Evolutionary conservation across 2,113 vertebrate genomes (phyloP), one percentile per base, ranked within the genome.

Genomic region (Gambusia affinis): DNA sequence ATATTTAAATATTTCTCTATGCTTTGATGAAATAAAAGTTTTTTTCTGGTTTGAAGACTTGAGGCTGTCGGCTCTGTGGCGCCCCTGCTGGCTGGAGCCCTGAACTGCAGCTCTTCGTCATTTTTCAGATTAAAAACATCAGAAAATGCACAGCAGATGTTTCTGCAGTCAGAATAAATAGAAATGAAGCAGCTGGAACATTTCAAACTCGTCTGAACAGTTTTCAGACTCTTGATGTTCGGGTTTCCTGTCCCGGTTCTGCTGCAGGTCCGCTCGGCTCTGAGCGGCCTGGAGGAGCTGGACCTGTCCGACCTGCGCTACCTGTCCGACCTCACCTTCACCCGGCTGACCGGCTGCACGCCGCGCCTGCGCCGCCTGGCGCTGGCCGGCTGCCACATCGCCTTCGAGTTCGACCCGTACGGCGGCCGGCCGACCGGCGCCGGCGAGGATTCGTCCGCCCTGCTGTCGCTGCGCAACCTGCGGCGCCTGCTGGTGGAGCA

Each of bases 301-400:
- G 92, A 93, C 63, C 84, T 96, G 30, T 95, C 95, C 6, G 82
- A 94, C 77, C 87, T 97, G 3, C 90, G 92, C 51, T 95, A 95
- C 80, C 94, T 96, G 60, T 94, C 94, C 0, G 95, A 97, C 80
- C 86, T 94, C 81, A 95, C 94, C 73, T 97, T 97, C 78, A 96
- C 91, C 42, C 92, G 92, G 22, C 93, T 96, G 68, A 94, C 94
- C 0, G 62, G 90, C 66, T 96, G 96, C 86, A 93, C 92, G 0
- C 94, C 94, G 0, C 72, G 12, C 51, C 92, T 97, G 31, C 82
- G 84, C 29, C 80, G 68, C 29, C 94, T 96, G 62, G 91, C 94
- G 2, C 93, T 96, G 78, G 95, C 95, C 1, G 95, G 95, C 54
- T 96, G 95, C 89, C 95, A 95, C 68, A 92, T 97, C 0, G 93